Evolutionary conservation across 2,797 vertebrate genomes (phyloP).

Genomic region (Sebastes kiyomatsui): DNA sequence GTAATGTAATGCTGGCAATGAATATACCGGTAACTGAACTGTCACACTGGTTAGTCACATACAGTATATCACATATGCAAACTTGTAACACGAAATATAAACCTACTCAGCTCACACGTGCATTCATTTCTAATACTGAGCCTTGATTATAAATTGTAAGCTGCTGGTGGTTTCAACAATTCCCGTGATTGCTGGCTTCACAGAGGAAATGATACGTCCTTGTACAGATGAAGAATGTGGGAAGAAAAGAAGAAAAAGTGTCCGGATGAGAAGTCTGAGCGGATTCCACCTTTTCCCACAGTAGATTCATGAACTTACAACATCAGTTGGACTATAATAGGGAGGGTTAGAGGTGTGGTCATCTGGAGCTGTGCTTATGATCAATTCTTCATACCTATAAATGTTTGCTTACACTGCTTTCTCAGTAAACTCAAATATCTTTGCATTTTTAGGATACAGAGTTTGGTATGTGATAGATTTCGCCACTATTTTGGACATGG

Average conservation of each 20-base stretch:
- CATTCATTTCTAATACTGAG: constrained; percentile 55
- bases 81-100: constrained; percentile 37
- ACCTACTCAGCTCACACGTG: constrained; percentile 46
- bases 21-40: constrained; percentile 34
- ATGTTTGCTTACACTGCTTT: constrained; percentile 86
- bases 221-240: constrained; percentile 68
- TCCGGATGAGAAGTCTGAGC: constrained; percentile 53
- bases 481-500: constrained; percentile 35
- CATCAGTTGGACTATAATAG: constrained; percentile 48
- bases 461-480: constrained; percentile 46
- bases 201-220: constrained; percentile 58
- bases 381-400: constrained; percentile 50
- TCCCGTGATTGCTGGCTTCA: constrained; percentile 67
- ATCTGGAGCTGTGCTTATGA: constrained; percentile 80
- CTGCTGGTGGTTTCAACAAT: constrained; percentile 68
- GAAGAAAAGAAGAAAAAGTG: constrained; percentile 71
- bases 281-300: constrained; percentile 52
- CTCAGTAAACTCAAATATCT: constrained; percentile 76
- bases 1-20: constrained; percentile 33
- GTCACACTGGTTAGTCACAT: constrained; percentile 44
- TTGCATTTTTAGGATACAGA: constrained; percentile 48
- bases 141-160: constrained; percentile 60
- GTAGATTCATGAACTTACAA: constrained; percentile 47
- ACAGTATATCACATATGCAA: constrained; percentile 29
- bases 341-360: constrained; percentile 78